phyloP scores from a whole-genome alignment of 2,113 vertebrate species.

The Elaphurus davidianus region DNA sequence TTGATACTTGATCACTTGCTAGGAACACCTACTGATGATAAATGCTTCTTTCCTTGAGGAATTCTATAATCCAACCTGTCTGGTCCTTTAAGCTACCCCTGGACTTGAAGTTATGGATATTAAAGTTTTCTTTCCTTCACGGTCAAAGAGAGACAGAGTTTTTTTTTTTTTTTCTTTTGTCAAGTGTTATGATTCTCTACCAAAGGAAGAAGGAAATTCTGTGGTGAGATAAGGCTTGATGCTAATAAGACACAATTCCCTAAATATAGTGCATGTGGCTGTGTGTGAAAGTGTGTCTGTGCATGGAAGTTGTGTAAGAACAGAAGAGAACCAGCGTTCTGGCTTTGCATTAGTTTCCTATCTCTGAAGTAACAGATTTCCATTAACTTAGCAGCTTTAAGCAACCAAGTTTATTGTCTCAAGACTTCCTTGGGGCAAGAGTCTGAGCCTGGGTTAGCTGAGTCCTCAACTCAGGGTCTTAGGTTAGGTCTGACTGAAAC shows the following conservation, averaged over 20 bases:
- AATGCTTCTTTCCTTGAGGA: neutral
- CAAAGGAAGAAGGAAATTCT: neutral
- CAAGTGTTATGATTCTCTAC: neutral
- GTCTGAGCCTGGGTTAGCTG: neutral
- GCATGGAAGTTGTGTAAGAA: accelerated
- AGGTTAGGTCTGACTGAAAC: neutral
- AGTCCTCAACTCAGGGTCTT: neutral
- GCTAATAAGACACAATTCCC: neutral
- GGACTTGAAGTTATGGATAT: neutral
- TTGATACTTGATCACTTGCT: neutral
- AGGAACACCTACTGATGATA: neutral
- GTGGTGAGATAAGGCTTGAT: neutral
- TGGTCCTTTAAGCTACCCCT: neutral
- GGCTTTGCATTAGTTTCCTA: neutral
- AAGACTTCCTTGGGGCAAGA: neutral
- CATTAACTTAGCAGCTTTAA: neutral
- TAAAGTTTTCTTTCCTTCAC: neutral
- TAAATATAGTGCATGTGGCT: neutral
- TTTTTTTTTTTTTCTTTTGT: neutral
- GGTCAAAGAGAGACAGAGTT: neutral
- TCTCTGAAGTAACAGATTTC: neutral
- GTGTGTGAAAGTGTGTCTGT: neutral
- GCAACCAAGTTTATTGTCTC: too few relatives aligned
- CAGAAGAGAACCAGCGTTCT: neutral
- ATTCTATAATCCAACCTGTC: neutral